Percentiles rank a stretch among this genome's conserved stretches.
Conservation (phyloP, 1,140 invertebrate genomes). For the Macrobrachium nipponense region DNA sequence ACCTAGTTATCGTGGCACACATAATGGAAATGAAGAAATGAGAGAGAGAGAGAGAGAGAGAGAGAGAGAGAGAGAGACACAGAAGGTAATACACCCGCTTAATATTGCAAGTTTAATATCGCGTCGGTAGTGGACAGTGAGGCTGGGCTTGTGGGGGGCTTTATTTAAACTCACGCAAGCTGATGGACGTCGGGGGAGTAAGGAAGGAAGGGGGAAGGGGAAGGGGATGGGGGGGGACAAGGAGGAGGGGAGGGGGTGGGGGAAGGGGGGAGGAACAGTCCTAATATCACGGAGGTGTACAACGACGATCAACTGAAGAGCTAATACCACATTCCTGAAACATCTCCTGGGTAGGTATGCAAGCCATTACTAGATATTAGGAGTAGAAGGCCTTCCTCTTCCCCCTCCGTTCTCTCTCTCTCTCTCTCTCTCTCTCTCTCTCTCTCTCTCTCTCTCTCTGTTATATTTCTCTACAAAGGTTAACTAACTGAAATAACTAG, state of each 20-base stretch:
- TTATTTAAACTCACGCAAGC: conserved; percentile 57
- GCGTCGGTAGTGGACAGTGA: conserved; percentile 58
- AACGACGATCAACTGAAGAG: conserved; percentile 41
- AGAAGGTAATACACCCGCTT: conserved; percentile 60
- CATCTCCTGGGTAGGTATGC: conserved; percentile 53
- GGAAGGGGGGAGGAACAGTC: neutral
- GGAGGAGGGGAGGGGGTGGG: too few species aligned
- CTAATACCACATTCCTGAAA: conserved; percentile 61
- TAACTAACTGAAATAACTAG: too few species aligned
- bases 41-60: conserved; percentile 2
- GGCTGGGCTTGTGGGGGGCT: conserved; percentile 47
- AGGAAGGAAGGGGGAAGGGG: too few species aligned
- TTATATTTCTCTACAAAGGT: too few species aligned
- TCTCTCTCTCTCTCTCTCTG: too few species aligned
- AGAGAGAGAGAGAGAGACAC: conserved; percentile 10
- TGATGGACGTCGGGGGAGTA: conserved; percentile 44
- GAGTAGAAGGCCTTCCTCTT: conserved; percentile 29
- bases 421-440: too few species aligned
- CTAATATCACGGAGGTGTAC: conserved; percentile 46
- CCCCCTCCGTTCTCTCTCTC: neutral
- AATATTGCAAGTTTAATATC: conserved; percentile 62
- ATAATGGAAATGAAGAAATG: neutral
- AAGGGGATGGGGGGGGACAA: too few species aligned
- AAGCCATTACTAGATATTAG: conserved; percentile 58
- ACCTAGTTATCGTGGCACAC: neutral